Conservation (phyloP, 1,140 invertebrate genomes). For the Pteromalus puparum region DNA sequence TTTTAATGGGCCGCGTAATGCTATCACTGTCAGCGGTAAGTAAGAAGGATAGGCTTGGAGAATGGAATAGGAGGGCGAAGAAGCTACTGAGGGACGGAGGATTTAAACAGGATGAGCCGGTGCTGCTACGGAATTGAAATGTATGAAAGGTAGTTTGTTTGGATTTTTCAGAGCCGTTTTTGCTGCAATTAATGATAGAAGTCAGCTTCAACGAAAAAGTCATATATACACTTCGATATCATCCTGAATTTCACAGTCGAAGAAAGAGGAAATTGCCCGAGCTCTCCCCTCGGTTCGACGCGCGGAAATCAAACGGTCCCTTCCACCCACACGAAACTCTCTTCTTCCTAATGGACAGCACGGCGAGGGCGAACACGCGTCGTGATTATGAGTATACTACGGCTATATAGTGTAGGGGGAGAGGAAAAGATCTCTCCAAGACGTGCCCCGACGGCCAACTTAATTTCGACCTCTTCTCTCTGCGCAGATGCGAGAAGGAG, state of each 20-base stretch:
- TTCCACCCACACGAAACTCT: conserved; percentile 11
- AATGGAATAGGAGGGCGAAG: background rate
- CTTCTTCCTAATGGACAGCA: background rate
- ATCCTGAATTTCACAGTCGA: background rate
- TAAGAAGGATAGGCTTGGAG: background rate
- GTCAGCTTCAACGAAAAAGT: too few species aligned
- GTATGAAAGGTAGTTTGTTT: background rate
- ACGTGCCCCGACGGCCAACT: conserved; percentile 39
- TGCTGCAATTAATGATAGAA: too few species aligned
- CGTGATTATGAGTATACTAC: conserved; percentile 54
- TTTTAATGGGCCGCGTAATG: conserved; percentile 23
- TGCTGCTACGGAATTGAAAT: background rate
- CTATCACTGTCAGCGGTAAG: conserved; percentile 15
- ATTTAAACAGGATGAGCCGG: background rate
- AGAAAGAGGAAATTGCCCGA: conserved; percentile 43
- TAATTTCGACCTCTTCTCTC: conserved; percentile 53
- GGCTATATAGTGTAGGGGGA: conserved; percentile 13
- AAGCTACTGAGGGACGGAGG: background rate
- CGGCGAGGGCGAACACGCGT: conserved; percentile 26
- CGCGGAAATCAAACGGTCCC: conserved; percentile 57
- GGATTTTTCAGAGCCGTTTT: background rate
- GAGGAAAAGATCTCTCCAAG: background rate
- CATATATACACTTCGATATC: too few species aligned
- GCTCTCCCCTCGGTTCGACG: conserved; percentile 44
- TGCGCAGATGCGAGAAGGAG: background rate